These are phyloP conservation scores for Alosa alosa DNA, from an alignment of 2,113 vertebrate genomes.

Conservation along the genomic window DNA sequence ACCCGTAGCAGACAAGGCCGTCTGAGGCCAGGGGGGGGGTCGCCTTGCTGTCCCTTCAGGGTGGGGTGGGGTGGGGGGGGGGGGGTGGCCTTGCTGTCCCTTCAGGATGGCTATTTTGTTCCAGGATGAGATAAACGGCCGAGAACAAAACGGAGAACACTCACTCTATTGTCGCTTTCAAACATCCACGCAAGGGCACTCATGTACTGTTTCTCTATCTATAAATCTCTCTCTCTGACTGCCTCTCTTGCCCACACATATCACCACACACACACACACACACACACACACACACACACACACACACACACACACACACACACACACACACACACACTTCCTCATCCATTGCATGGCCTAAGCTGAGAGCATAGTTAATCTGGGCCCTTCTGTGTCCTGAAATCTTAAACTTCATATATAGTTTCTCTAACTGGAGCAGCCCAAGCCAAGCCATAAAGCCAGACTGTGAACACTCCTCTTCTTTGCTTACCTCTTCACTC, in stretches of 20 bases:
- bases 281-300: not conserved
- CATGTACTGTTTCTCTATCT: not conserved
- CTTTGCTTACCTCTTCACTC: not conserved
- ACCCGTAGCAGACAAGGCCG: not conserved
- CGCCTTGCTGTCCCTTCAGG: too few relatives aligned
- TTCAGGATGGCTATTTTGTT: too few relatives aligned
- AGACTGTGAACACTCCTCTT: not conserved
- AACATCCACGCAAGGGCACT: not conserved
- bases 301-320: not conserved
- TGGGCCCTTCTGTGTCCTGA: not conserved
- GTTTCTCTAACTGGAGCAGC: conserved; percentile 6
- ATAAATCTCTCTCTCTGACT: not conserved
- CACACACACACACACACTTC: not conserved
- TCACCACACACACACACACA: not conserved
- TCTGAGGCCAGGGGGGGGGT: too few relatives aligned
- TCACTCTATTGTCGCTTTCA: not conserved
- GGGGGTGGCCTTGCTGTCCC: too few relatives aligned
- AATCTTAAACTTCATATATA: not conserved
- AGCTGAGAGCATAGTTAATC: conserved; percentile 6
- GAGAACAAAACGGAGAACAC: not conserved
- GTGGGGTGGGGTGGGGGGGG: too few relatives aligned
- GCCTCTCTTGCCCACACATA: not conserved
- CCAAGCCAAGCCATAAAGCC: too few relatives aligned
- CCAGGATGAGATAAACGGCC: not conserved
- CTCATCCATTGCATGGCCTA: too few relatives aligned